Evolutionary conservation across 2,797 vertebrate species (phyloP), one percentile per base, ranked within the genome.

Genomic region (Borostomias antarcticus): DNA sequence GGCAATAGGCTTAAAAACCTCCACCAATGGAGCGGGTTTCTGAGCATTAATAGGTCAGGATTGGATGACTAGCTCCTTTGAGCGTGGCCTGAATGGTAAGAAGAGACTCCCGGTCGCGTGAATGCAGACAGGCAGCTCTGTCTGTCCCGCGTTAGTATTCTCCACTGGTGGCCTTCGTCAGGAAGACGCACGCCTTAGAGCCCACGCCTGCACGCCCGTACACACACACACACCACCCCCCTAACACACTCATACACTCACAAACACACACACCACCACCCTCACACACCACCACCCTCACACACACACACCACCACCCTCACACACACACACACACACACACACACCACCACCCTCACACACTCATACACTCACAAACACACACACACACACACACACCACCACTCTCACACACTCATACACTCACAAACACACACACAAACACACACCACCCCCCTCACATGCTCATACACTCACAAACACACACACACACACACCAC

Each of bases 31-130:
- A 91, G 85, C 86, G n/a, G 89, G 85, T 89, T 90, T 88, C 89
- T 85, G 82, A 73, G 86, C 81, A 82, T 87, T 88, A 89, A 90
- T 91, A 84, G 86, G 79, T 87, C 85, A 78, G 80, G 80, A 87
- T 86, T 86, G 87, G 88, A 90, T 89, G 88, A 91, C 84, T 89
- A 85, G 82, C 79, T 86, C 79, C 88, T 89, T 91, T 90, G 86
- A 88, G 85, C 82, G 89, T 87, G 85, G 87, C 78, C 82, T 89
- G 86, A 89, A 89, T 87, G 85, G 80, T 69, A 84, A 89, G n/a
- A 89, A 88, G 86, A 90, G 88, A 87, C 84, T 86, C 85, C 88
- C 86, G 85, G 81, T 86, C 68, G 65, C 77, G 83, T 88, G 88
- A 91, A 91, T 89, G 79, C 89, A 90, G 90, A 89, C 87, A 85